Percentiles rank a stretch among this genome's conserved stretches.
Conservation (phyloP, 2,113 vertebrate species). For the Apistogramma diplotaenia region DNA sequence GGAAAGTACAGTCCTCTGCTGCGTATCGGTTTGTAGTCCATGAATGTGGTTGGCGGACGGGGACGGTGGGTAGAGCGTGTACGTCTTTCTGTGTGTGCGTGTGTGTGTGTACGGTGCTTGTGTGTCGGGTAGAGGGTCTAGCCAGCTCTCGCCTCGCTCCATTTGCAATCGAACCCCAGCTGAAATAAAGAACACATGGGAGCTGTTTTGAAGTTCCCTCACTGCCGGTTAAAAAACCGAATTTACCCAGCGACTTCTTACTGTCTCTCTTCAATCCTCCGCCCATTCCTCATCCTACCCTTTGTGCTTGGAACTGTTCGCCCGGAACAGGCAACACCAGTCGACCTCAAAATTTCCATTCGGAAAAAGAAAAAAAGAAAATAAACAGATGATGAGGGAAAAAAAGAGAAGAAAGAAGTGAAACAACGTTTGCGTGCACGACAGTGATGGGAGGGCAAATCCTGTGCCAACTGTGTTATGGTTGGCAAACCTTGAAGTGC, state of each 20-base stretch:
- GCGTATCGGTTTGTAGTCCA: conserved; percentile 42
- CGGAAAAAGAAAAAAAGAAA: conserved; percentile 68
- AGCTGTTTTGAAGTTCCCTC: conserved; percentile 60
- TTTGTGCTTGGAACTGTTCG: conserved; percentile 65
- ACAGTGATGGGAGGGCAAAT: conserved; percentile 49
- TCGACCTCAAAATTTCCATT: conserved; percentile 79
- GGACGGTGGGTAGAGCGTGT: conserved; percentile 32
- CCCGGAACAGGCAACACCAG: conserved; percentile 73
- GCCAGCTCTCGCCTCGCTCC: conserved; percentile 70
- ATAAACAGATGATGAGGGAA: conserved; percentile 67
- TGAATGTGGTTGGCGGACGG: conserved; percentile 53
- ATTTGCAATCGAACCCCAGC: conserved; percentile 73
- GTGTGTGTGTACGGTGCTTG: conserved; percentile 27
- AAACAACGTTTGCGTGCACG: conserved; percentile 62
- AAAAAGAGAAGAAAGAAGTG: conserved; percentile 62
- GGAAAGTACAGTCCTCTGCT: conserved; percentile 56
- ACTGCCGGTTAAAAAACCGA: conserved; percentile 46
- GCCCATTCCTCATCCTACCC: conserved; percentile 33
- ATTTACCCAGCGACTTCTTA: conserved; percentile 50
- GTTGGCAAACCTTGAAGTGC: conserved; percentile 75
- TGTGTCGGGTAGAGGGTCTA: conserved; percentile 14
- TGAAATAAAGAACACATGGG: conserved; percentile 76
- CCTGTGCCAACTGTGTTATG: conserved; percentile 74
- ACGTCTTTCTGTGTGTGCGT: conserved; percentile 33
- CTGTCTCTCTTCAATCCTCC: conserved; percentile 45